A percentile compares a stretch with the other conserved stretches of the same genome.
Evolutionary conservation across 2,888 invertebrate species (phyloP).

Genomic region (Microctonus hyperodae): DNA sequence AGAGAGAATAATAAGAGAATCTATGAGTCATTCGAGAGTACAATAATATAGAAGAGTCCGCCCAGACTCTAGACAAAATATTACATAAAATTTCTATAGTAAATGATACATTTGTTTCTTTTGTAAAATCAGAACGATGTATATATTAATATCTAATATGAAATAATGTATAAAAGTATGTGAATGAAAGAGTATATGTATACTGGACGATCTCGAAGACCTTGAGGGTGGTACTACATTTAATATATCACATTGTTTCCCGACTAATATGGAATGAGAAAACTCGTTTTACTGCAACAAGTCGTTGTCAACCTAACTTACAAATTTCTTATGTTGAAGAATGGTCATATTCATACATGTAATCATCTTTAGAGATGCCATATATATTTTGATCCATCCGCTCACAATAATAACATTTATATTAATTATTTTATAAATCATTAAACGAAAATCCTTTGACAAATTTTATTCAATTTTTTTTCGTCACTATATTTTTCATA

Average conservation of each 20-base stretch:
- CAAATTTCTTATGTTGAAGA: slow-evolving; percentile 32
- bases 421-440: too few relatives aligned
- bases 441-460: not conserved
- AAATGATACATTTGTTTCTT: not conserved
- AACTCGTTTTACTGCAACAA: slow-evolving; percentile 40
- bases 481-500: not conserved
- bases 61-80: not conserved
- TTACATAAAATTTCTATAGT: not conserved
- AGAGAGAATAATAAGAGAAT: not conserved
- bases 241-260: slow-evolving; percentile 39
- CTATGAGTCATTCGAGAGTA: not conserved
- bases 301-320: slow-evolving; percentile 30
- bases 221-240: slow-evolving; percentile 16
- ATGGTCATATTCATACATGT: slow-evolving; percentile 26
- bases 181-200: not conserved
- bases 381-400: slow-evolving; percentile 7
- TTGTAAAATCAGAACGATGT: not conserved
- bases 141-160: not conserved
- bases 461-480: not conserved
- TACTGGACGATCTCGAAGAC: slow-evolving; percentile 20
- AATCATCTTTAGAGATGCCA: slow-evolving; percentile 28
- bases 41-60: not conserved
- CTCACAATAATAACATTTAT: not conserved
- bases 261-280: slow-evolving; percentile 40
- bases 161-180: not conserved